Base-by-base conservation (phyloP, 1,140 invertebrate species). In the Ceratosolen fusciceps region DNA sequence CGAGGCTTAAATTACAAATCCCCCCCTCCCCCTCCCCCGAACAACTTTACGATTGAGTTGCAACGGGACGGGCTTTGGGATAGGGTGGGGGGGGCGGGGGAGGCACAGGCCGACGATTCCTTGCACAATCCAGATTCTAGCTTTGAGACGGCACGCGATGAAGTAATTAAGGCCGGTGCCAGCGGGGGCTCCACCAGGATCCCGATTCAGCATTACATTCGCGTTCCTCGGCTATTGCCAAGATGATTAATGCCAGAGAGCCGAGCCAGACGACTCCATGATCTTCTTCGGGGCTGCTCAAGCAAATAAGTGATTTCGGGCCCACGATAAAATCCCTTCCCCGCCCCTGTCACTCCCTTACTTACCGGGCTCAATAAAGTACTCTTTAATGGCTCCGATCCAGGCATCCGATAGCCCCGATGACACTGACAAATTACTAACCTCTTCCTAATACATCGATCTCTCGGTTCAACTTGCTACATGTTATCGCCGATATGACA, bases 1-100 rank as follows among this genome's bases (percentile, higher is more conserved):
- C 24, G 56, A 77, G 49, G 74, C 74, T 81, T 81, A 81, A 73
- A 81, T 47, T 77, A 52, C 74, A 81, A 77, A 77, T 73, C 62
- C 70, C 24, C 49, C 56, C 8, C 7, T 0, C 37, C 77, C 75
- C 67, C 62, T 60, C 24, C 49, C 56, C 8, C 7, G 0, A 52
- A 81, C 75, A 52, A 75, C 65, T 75, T 75, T 31, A 58, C 54
- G 56, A 80, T 80, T 52, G 31, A 14, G n/a, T 37, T 31, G 31
- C 26, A 67, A 60, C 70, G n/a, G 14, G 24, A 37, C 34, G 4
- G 3, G 39, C n/a, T 43, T 21, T 21, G n/a, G 39, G 10, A 49
- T n/a, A 12, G 21, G 29, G 14, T 0, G 67, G 19, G 67, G n/a
- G 10, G 24, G 3, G 19, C 16, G 12, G 24, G 19, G 10, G 9